These are phyloP conservation scores for Crambe crambe DNA, from an alignment of 37 sponge, comb jelly and placozoan genomes.

Conservation along the genomic window DNA sequence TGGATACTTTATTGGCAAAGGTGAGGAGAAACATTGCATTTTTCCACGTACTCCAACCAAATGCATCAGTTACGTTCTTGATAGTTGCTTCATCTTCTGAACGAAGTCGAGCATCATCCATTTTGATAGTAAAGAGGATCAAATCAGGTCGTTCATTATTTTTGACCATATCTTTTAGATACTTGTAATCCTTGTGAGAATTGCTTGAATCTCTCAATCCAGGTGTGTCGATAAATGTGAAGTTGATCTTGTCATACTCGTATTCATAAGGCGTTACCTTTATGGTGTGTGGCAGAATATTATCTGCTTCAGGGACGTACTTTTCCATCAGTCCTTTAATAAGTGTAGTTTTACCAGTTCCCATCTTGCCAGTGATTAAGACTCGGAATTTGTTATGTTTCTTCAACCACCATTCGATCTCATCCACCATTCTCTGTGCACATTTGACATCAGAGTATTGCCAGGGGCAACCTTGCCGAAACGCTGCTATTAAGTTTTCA, in stretches of 20 bases:
- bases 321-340: conserved; percentile 8
- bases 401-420: background rate
- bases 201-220: conserved; percentile 1
- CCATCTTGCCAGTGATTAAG: conserved; percentile 1
- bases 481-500: background rate
- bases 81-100: conserved; percentile 2
- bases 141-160: background rate
- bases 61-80: background rate
- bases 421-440: background rate
- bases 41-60: conserved; percentile 12
- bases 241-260: background rate
- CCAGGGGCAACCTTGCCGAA: background rate
- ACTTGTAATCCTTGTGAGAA: background rate
- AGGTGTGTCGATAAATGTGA: conserved; percentile 6
- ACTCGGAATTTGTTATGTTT: background rate
- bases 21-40: conserved; percentile 22
- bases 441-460: background rate
- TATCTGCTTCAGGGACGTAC: background rate
- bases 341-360: conserved; percentile 7
- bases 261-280: background rate
- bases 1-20: conserved; percentile 13
- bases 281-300: background rate
- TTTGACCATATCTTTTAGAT: conserved; percentile 10
- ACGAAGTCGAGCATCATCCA: background rate
- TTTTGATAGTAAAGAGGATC: background rate